These are phyloP conservation scores for Felis catus DNA, from an alignment of 2,113 vertebrate species.

Conservation along the genomic window F.catus_Fca126_mat1.0 CM031429.1:18471501-18472000, in stretches of 20 bases:
- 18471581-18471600: neutral
- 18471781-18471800: neutral
- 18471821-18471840: neutral
- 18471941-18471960: neutral
- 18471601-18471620: neutral
- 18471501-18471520: neutral
- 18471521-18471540: neutral
- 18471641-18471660: neutral
- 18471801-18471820: neutral
- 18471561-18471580: neutral
- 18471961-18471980: neutral
- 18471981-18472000: neutral
- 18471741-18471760: neutral
- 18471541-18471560: neutral
- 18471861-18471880: neutral
- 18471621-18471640: neutral
- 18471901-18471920: neutral
- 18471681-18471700: neutral
- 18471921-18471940: neutral
- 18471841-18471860: neutral
- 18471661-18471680: neutral
- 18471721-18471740: neutral
- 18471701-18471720: neutral
- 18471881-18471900: neutral
- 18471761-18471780: neutral